A percentile compares a stretch with the other conserved stretches of the same genome.
phyloP scores from a whole-genome alignment of 2,113 vertebrate genomes.

The Oostethus manadensis region DNA sequence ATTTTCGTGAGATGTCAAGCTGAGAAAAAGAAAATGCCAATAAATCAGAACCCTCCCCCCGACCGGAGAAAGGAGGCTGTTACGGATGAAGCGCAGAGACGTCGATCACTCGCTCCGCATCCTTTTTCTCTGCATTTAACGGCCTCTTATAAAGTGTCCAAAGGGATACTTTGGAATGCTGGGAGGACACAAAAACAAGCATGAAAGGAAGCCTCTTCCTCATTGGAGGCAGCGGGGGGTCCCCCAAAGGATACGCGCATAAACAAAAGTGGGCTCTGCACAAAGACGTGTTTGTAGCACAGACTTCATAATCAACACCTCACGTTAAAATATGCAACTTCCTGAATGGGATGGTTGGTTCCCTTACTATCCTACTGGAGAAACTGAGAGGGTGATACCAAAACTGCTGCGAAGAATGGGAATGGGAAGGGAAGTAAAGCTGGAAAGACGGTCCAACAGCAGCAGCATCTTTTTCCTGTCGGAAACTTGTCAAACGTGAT shows the following conservation, averaged over 20 bases:
- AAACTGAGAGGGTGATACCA: too few species aligned
- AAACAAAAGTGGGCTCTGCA: constrained; percentile 59
- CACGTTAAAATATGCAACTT: background rate
- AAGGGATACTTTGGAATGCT: constrained; percentile 69
- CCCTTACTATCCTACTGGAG: too few species aligned
- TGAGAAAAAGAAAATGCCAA: constrained; percentile 34
- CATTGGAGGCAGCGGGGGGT: constrained; percentile 39
- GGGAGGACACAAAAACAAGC: constrained; percentile 28
- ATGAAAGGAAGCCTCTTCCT: constrained; percentile 70
- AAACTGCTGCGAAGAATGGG: constrained; percentile 20
- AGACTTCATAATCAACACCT: background rate
- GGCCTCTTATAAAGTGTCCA: constrained; percentile 44
- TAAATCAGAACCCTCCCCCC: constrained; percentile 31
- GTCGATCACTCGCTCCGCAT: constrained; percentile 52
- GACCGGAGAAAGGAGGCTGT: constrained; percentile 38
- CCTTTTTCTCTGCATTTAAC: constrained; percentile 62
- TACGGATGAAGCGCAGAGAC: constrained; percentile 53
- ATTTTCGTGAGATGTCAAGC: constrained; percentile 4
- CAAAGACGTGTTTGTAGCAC: constrained; percentile 26
- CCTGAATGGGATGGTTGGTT: too few species aligned
- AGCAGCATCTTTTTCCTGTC: too few species aligned
- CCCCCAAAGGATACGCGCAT: constrained; percentile 64
- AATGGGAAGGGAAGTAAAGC: constrained; percentile 58
- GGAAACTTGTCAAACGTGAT: too few species aligned
- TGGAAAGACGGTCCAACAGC: constrained; percentile 41